Evolutionary conservation across 2,797 vertebrate species (phyloP).

Genomic region (Chromobotia macracanthus): DNA sequence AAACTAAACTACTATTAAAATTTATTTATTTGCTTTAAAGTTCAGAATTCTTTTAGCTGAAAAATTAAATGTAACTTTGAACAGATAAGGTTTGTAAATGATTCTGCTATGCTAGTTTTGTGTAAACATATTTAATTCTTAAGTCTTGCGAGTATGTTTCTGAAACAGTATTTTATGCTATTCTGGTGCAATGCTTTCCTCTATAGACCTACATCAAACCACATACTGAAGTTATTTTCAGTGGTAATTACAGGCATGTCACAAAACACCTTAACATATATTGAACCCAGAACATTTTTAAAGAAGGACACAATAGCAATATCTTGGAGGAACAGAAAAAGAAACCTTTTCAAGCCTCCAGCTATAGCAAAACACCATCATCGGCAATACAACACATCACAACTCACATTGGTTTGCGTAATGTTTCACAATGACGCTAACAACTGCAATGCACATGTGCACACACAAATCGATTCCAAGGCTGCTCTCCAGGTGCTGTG

Average conservation of each 20-base stretch:
- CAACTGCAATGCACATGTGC: constrained; percentile 42
- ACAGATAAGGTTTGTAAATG: not conserved
- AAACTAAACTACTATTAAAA: not conserved
- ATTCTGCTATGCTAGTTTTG: not conserved
- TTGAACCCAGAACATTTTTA: not conserved
- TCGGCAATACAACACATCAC: not conserved
- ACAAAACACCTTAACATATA: not conserved
- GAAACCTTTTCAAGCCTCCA: constrained; percentile 6
- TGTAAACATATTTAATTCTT: not conserved
- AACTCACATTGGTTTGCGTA: constrained; percentile 14
- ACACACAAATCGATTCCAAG: constrained; percentile 39
- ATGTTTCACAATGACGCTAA: constrained; percentile 51
- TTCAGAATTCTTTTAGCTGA: not conserved
- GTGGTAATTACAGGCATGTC: not conserved
- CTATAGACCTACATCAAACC: no score
- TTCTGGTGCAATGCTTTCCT: no score
- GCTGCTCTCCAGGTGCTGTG: constrained; percentile 72
- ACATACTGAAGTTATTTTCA: not conserved
- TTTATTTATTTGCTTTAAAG: not conserved
- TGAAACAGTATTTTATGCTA: not conserved
- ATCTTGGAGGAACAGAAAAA: not conserved
- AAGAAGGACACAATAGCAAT: not conserved
- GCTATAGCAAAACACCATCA: constrained; percentile 9
- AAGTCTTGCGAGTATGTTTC: no score
- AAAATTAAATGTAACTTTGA: no score